Percentiles rank a stretch among this genome's conserved stretches.
Conservation (phyloP, 2,113 vertebrate genomes). For the Laticauda laticaudata region DNA sequence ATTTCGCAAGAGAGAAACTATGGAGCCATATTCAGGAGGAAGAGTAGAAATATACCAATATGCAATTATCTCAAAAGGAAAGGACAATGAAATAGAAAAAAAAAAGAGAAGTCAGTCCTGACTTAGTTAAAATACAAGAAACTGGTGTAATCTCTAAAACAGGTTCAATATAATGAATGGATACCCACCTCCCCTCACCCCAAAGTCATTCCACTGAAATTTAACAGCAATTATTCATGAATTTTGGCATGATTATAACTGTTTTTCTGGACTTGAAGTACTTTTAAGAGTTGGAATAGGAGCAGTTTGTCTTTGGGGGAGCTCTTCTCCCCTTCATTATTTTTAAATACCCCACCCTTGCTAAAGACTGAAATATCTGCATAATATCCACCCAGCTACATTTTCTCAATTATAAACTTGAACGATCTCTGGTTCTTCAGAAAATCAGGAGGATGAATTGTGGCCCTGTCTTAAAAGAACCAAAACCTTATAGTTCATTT, state of each 20-base stretch:
- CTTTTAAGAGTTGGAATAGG: not conserved
- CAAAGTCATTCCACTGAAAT: not conserved
- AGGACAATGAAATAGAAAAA: not conserved
- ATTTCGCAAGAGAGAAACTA: not conserved
- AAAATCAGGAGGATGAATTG: not conserved
- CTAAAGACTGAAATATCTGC: not conserved
- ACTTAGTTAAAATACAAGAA: not conserved
- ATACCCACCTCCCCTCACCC: not conserved
- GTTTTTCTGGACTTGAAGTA: not conserved
- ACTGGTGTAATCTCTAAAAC: not conserved
- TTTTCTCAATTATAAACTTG: not conserved
- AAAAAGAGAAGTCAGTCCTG: not conserved
- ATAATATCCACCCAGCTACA: not conserved
- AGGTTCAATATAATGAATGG: not conserved
- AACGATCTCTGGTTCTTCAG: not conserved
- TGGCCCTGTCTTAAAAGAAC: not conserved
- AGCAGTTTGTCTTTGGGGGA: not conserved
- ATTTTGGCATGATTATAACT: not conserved
- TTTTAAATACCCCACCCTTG: not conserved
- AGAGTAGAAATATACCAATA: not conserved
- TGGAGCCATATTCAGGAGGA: not conserved
- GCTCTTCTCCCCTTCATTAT: not conserved
- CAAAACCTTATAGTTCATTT: not conserved
- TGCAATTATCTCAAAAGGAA: not conserved
- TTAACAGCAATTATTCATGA: not conserved